A percentile compares a stretch with the other conserved stretches of the same genome.
phyloP scores from a whole-genome alignment of 2,113 vertebrate genomes.

The Calcarius ornatus region DNA sequence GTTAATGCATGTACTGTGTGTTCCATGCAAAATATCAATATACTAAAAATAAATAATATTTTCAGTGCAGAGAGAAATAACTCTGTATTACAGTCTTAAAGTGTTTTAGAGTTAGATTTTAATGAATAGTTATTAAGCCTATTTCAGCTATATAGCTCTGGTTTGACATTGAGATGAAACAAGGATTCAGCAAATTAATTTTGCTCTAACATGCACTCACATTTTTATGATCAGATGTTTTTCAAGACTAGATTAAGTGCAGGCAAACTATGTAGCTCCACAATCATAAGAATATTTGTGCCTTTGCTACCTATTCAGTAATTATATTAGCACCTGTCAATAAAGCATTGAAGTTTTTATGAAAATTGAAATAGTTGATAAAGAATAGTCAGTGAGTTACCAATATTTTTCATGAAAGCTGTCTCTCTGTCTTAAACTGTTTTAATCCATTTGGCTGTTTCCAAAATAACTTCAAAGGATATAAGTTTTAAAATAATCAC shows the following conservation, averaged over 20 bases:
- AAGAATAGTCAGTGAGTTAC: neutral
- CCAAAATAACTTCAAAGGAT: neutral
- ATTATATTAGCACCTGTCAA: neutral
- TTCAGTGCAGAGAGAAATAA: neutral
- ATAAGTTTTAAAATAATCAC: neutral
- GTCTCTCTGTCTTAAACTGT: neutral
- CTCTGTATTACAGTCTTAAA: neutral
- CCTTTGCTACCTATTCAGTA: neutral
- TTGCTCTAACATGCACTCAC: neutral
- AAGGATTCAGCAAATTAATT: neutral
- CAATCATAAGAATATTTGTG: neutral
- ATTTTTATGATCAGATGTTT: neutral
- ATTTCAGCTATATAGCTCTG: neutral
- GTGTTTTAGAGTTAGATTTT: neutral
- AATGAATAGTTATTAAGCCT: neutral
- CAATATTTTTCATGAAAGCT: neutral
- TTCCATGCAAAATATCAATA: neutral
- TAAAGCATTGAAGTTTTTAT: neutral
- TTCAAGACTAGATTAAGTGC: neutral
- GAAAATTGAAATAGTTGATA: neutral
- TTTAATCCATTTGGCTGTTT: neutral
- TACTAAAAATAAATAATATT: neutral
- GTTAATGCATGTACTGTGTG: rapidly evolving
- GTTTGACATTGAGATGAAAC: neutral
- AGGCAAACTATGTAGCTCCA: neutral